Percentiles rank a stretch among this genome's conserved stretches.
phyloP scores from a whole-genome alignment of 2,888 invertebrate genomes.

The Limnephilus rhombicus region DNA sequence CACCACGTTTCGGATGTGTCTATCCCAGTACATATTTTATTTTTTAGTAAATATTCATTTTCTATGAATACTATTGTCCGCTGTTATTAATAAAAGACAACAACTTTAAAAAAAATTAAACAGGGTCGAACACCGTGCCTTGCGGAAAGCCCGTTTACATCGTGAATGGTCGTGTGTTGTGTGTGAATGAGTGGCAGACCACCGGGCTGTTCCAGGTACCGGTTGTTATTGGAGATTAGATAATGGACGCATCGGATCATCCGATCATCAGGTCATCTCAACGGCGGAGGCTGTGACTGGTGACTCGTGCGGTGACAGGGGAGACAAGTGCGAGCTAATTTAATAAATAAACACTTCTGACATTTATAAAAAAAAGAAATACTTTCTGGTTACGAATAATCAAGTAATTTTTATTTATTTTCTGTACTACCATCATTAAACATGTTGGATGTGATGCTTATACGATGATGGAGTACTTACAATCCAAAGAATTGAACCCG shows the following conservation, averaged over 20 bases:
- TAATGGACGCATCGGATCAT: background rate
- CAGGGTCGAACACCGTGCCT: background rate
- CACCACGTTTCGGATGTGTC: too few relatives aligned
- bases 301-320: background rate
- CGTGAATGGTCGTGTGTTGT: background rate
- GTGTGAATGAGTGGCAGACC: background rate
- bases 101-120: background rate
- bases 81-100: background rate
- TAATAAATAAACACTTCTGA: too few relatives aligned
- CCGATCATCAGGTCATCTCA: background rate
- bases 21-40: too few relatives aligned
- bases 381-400: too few relatives aligned
- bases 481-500: too few relatives aligned
- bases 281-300: background rate
- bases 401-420: too few relatives aligned
- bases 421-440: too few relatives aligned
- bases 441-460: too few relatives aligned
- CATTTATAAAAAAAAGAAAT: too few relatives aligned
- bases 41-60: too few relatives aligned
- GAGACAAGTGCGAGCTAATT: background rate
- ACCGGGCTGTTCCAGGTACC: background rate
- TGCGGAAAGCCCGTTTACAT: background rate
- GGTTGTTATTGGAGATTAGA: background rate
- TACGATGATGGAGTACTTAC: too few relatives aligned
- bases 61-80: too few relatives aligned